Percentiles rank a stretch among this genome's conserved stretches.
Conservation (phyloP, 1,140 invertebrate genomes). For the Ostrea edulis region DNA sequence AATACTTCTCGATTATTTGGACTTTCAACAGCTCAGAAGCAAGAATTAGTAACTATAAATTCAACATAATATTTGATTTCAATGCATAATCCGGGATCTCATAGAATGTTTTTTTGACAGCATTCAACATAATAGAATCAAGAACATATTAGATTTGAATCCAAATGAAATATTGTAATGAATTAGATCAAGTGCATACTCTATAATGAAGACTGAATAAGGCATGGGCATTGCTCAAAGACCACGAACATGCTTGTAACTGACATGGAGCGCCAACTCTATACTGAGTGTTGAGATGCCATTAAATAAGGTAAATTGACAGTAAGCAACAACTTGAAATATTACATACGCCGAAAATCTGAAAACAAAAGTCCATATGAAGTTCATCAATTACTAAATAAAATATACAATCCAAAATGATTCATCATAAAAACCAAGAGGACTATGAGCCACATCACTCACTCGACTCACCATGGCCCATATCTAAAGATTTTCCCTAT, state of each 20-base stretch:
- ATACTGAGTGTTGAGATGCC: slow-evolving; percentile 7
- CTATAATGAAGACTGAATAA: neutral
- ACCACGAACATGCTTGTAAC: slow-evolving; percentile 31
- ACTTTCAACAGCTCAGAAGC: slow-evolving; percentile 23
- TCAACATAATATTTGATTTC: neutral
- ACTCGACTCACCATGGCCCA: too few species aligned
- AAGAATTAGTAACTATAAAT: slow-evolving; percentile 25
- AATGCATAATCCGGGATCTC: neutral
- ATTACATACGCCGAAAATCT: neutral
- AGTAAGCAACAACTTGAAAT: slow-evolving; percentile 12
- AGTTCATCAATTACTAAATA: slow-evolving; percentile 13
- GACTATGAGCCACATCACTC: too few species aligned
- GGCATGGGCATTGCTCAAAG: slow-evolving; percentile 5
- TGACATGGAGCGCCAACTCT: slow-evolving; percentile 2
- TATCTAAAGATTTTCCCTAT: too few species aligned
- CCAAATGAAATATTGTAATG: slow-evolving; percentile 10
- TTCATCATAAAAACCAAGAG: neutral
- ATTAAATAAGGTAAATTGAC: slow-evolving; percentile 36
- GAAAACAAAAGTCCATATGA: slow-evolving; percentile 24
- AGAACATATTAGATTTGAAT: neutral
- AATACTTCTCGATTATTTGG: neutral
- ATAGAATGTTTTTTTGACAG: slow-evolving; percentile 15
- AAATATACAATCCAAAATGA: neutral
- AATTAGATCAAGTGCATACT: slow-evolving; percentile 4
- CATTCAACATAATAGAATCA: neutral